Evolutionary conservation across 2,113 vertebrate genomes (phyloP), one percentile per base, ranked within the genome.

Genomic region (Xenus cinereus): DNA sequence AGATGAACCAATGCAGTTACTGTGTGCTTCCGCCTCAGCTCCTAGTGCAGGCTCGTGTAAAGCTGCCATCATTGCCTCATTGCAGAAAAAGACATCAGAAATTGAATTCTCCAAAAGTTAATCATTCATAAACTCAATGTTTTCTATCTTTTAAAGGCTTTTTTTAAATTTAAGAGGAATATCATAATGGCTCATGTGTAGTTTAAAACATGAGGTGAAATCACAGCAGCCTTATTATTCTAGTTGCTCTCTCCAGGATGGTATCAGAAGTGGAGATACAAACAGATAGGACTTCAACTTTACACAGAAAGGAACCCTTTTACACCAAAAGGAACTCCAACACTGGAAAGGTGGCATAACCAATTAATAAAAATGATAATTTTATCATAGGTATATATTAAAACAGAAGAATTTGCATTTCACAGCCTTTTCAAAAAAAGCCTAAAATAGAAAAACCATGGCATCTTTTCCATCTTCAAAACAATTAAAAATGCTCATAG

Each of bases 201-300:
- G 95, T 93, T 98, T 92, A 94, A 96, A 92, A 96, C 87, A 92
- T 66, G n/a, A 98, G 93, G 97, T 95, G 91, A 94, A 97, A 95
- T 96, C 96, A 94, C 97, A 97, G 95, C 93, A 97, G 95, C 89
- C 26, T 94, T 90, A 85, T 95, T 96, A 92, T 93, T 98, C 97
- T 98, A 98, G 98, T 98, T 98, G 98, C 98, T 98, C 97, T 98
- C 97, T 96, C 97, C 97, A 98, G 97, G 97, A 98, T 97, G 85
- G 95, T 88, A 95, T 96, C 84, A n/a, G 88, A 93, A 91, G 53
- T 33, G 56, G 32, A 95, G 80, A 89, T 63, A 86, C 19, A 48
- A 95, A 92, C 83, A 87, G 96, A 96, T 37, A 88, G 79, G 50
- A 28, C 45, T 84, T 85, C 69, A 89, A 63, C 89, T 97, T 87